A percentile compares a stretch with the other conserved stretches of the same genome.
phyloP scores from a whole-genome alignment of 2,888 invertebrate genomes.

The Leptogaster cylindrica region DNA sequence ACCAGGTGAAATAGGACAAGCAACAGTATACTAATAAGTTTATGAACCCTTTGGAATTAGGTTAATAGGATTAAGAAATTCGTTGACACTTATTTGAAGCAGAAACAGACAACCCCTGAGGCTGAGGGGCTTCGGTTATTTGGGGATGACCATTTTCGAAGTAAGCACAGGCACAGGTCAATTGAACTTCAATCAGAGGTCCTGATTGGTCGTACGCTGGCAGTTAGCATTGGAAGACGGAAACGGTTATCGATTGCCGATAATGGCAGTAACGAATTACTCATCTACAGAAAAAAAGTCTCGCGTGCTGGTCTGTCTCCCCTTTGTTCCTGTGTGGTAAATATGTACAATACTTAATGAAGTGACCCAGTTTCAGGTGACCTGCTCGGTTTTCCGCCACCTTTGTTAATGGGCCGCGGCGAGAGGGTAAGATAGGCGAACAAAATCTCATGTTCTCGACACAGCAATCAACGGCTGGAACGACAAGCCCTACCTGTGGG shows the following conservation, averaged over 20 bases:
- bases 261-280: background rate
- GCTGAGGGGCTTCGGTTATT: too few relatives aligned
- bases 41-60: too few relatives aligned
- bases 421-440: background rate
- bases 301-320: constrained; percentile 16
- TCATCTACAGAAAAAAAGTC: constrained; percentile 11
- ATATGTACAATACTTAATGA: constrained; percentile 21
- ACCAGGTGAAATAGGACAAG: too few relatives aligned
- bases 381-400: constrained; percentile 30
- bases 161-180: too few relatives aligned
- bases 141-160: too few relatives aligned
- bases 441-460: constrained; percentile 22
- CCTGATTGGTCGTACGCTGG: too few relatives aligned
- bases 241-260: constrained; percentile 31
- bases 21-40: too few relatives aligned
- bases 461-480: constrained; percentile 9
- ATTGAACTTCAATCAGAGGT: too few relatives aligned
- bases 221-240: too few relatives aligned
- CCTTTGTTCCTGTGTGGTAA: constrained; percentile 6
- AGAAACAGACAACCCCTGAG: too few relatives aligned
- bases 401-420: background rate
- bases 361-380: constrained; percentile 32
- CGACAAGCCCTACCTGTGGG: constrained; percentile 12
- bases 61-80: too few relatives aligned
- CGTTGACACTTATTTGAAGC: too few relatives aligned